A percentile compares a stretch with the other conserved stretches of the same genome.
phyloP scores from a whole-genome alignment of 2,797 vertebrate genomes.

The Smutsia temminckii region DNA sequence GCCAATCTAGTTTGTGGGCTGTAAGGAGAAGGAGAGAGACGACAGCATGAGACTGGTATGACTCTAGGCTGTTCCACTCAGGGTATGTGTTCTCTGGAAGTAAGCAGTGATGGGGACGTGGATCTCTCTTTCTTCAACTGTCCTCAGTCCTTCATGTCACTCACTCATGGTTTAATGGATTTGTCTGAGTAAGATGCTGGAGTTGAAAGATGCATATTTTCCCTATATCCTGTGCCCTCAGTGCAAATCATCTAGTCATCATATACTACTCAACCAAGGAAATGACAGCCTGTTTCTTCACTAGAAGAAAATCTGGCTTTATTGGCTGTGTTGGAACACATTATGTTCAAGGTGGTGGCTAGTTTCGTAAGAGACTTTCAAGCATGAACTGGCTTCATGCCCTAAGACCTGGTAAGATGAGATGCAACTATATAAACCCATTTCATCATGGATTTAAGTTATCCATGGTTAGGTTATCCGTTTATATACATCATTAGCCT shows the following conservation, averaged over 20 bases:
- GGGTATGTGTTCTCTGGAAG: not conserved
- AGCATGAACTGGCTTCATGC: not conserved
- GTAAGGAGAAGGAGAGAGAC: not conserved
- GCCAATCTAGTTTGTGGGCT: not conserved
- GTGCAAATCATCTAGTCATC: not conserved
- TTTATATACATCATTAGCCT: not conserved
- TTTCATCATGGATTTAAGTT: not conserved
- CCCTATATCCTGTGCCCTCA: not conserved
- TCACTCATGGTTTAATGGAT: not conserved
- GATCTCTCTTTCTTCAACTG: not conserved
- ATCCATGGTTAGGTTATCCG: not conserved
- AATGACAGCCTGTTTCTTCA: not conserved
- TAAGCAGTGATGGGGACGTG: not conserved
- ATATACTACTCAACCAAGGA: not conserved
- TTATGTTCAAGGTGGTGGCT: not conserved
- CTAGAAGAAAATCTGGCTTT: not conserved
- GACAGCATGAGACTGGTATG: too few relatives aligned
- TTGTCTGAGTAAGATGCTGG: not conserved
- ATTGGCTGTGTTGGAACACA: not conserved
- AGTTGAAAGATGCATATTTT: not conserved
- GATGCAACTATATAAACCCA: not conserved
- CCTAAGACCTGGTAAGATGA: not conserved
- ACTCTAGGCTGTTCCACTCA: not conserved
- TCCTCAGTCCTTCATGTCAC: not conserved
- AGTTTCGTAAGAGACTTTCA: not conserved